Evolutionary conservation across 2,888 invertebrate genomes (phyloP).

Genomic region (Malacosoma neustria): DNA sequence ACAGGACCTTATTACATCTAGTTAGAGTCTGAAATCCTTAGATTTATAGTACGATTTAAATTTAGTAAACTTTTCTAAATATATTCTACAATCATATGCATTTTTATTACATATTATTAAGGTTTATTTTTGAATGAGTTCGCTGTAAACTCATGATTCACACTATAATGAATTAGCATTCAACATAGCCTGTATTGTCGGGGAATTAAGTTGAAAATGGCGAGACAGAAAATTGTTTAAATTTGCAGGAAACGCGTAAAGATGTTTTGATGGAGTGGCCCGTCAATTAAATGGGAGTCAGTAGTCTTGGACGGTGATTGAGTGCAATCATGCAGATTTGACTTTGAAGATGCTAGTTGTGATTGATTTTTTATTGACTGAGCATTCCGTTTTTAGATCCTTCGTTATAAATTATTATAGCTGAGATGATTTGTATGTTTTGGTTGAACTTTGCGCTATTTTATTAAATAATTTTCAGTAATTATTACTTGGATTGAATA

Average conservation of each 20-base stretch:
- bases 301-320: slow-evolving; percentile 52
- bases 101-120: slow-evolving; percentile 15
- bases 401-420: no score
- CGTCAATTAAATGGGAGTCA: slow-evolving; percentile 66
- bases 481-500: no score
- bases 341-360: slow-evolving; percentile 30
- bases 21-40: slow-evolving; percentile 4
- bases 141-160: slow-evolving; percentile 21
- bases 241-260: slow-evolving; percentile 38
- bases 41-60: neutral
- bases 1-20: neutral
- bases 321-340: slow-evolving; percentile 63
- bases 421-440: no score
- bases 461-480: no score
- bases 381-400: neutral
- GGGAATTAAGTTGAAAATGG: slow-evolving; percentile 28
- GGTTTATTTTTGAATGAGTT: slow-evolving; percentile 16
- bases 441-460: no score
- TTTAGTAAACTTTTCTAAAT: neutral
- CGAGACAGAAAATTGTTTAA: slow-evolving; percentile 14
- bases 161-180: slow-evolving; percentile 28
- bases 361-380: slow-evolving; percentile 2
- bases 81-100: slow-evolving; percentile 3
- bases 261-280: slow-evolving; percentile 67
- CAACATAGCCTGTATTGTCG: slow-evolving; percentile 18